These are phyloP conservation scores for Caenorhabditis imperialis DNA, from an alignment of 2,888 invertebrate genomes.

Conservation along the genomic window DNA sequence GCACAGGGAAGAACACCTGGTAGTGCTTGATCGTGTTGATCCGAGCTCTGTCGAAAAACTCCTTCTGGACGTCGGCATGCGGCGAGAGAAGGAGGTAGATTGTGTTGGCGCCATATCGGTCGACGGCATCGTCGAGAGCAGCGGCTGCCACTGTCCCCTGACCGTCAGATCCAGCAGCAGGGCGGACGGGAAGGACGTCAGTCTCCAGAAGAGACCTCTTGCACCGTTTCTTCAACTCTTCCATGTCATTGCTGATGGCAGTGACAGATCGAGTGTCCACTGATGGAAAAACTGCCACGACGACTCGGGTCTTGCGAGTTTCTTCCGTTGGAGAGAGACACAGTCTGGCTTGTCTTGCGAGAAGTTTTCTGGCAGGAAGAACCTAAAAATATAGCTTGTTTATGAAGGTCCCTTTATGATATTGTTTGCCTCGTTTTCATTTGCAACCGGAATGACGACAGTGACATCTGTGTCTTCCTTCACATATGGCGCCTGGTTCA, in stretches of 20 bases:
- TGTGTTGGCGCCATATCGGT: slow-evolving; percentile 74
- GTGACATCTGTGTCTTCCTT: slow-evolving; percentile 91
- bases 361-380: slow-evolving; percentile 83
- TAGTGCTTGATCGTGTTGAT: slow-evolving; percentile 93
- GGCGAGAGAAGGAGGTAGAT: slow-evolving; percentile 74
- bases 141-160: slow-evolving; percentile 55
- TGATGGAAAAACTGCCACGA: slow-evolving; percentile 66
- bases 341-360: slow-evolving; percentile 84
- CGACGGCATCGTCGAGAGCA: slow-evolving; percentile 76
- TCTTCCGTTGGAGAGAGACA: slow-evolving; percentile 83
- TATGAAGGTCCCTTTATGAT: not conserved
- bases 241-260: slow-evolving; percentile 69
- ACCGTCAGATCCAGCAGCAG: slow-evolving; percentile 28
- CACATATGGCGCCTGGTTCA: slow-evolving; percentile 88
- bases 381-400: slow-evolving; percentile 54
- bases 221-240: slow-evolving; percentile 74
- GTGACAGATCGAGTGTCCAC: slow-evolving; percentile 66
- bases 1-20: slow-evolving; percentile 92
- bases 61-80: slow-evolving; percentile 84
- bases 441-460: slow-evolving; percentile 84
- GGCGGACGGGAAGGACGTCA: slow-evolving; percentile 66
- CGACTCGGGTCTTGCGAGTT: slow-evolving; percentile 68
- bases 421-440: slow-evolving; percentile 50
- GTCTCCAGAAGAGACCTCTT: slow-evolving; percentile 70
- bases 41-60: slow-evolving; percentile 92